These are phyloP conservation scores for Montipora capitata DNA, from an alignment of 92 coral and sea anemone species.

Conservation along the genomic window DNA sequence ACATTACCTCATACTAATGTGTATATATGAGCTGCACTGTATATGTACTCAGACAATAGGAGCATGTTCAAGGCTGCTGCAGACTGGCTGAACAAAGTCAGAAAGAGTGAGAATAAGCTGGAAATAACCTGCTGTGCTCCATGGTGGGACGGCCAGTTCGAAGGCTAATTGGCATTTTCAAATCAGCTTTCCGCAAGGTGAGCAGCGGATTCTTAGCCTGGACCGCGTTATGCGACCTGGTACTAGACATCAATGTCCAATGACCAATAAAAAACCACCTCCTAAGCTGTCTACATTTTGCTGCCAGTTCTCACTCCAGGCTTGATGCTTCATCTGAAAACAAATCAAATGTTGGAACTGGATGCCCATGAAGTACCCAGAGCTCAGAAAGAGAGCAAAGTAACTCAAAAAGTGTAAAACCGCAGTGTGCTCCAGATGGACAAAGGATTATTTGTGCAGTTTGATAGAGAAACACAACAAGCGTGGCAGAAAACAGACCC, in stretches of 20 bases:
- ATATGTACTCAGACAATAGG: slow-evolving; percentile 50
- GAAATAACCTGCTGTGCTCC: slow-evolving; percentile 30
- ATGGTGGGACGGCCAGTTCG: too few species aligned
- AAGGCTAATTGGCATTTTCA: too few species aligned
- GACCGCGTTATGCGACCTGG: background rate
- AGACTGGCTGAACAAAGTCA: slow-evolving; percentile 38
- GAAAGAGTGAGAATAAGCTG: slow-evolving; percentile 20
- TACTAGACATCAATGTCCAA: slow-evolving; percentile 18
- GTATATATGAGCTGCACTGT: too few species aligned
- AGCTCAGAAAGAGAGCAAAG: slow-evolving; percentile 44
- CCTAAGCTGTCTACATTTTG: slow-evolving; percentile 31
- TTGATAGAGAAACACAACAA: background rate
- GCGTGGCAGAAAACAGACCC: background rate
- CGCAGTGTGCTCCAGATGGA: slow-evolving; percentile 22
- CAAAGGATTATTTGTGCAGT: background rate
- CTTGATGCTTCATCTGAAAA: too few species aligned
- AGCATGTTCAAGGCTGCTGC: slow-evolving; percentile 57
- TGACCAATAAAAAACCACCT: slow-evolving; percentile 32
- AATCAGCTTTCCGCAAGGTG: slow-evolving; percentile 16
- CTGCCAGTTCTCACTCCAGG: slow-evolving; percentile 51
- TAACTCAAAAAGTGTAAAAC: slow-evolving; percentile 36
- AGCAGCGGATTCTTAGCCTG: background rate
- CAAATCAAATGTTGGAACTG: background rate
- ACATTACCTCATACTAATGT: too few species aligned
- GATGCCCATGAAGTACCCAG: slow-evolving; percentile 22